Evolutionary conservation across 2,113 vertebrate species (phyloP).

Genomic region (Elephantulus edwardii): DNA sequence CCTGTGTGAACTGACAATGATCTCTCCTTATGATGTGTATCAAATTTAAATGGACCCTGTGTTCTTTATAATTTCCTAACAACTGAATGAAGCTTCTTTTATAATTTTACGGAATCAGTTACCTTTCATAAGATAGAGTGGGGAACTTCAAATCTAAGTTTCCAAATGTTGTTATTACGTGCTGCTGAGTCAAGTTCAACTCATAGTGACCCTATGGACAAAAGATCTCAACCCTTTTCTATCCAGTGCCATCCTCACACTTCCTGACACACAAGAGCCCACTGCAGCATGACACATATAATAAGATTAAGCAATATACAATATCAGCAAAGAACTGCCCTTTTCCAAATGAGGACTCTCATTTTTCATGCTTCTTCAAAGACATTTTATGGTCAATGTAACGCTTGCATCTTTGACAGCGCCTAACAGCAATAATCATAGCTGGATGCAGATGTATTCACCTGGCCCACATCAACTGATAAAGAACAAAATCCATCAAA

Average conservation of each 20-base stretch:
- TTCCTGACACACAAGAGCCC: no score
- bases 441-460: neutral
- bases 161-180: no score
- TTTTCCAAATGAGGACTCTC: conserved; percentile 4
- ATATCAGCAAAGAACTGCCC: neutral
- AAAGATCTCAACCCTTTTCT: no score
- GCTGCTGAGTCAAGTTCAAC: no score
- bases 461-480: neutral
- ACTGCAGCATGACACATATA: neutral
- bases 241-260: no score
- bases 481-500: neutral
- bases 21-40: neutral
- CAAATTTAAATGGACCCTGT: neutral
- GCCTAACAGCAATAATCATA: neutral
- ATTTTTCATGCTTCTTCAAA: neutral
- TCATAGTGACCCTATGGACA: no score
- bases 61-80: neutral
- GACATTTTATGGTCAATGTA: neutral
- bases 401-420: neutral
- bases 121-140: neutral
- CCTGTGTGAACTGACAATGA: neutral
- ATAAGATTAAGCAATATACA: neutral
- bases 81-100: neutral
- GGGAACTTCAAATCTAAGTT: neutral
- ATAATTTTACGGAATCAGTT: conserved; percentile 14